A percentile compares a stretch with the other conserved stretches of the same genome.
These are phyloP conservation scores for Dunckerocampus dactyliophorus DNA, from an alignment of 2,113 vertebrate species.

Conservation along the genomic window DNA sequence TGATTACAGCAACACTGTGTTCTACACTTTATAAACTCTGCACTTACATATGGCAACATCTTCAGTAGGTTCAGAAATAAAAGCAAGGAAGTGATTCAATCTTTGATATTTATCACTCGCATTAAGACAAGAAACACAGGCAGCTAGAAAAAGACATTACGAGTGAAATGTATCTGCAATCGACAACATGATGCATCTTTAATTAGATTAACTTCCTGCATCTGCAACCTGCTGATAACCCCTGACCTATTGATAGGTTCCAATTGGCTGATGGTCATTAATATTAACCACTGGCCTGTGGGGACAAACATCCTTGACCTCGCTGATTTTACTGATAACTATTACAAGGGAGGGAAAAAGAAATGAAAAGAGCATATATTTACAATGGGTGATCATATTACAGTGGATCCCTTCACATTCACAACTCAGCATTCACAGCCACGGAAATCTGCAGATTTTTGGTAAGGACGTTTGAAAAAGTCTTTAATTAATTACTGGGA, in stretches of 20 bases:
- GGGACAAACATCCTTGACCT: slow-evolving; percentile 68
- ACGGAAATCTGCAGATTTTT: too few species aligned
- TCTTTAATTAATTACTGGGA: too few species aligned
- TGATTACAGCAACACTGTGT: slow-evolving; percentile 5
- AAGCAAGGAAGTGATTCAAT: too few species aligned
- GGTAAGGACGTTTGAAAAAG: too few species aligned
- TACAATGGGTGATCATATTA: too few species aligned
- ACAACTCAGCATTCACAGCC: too few species aligned
- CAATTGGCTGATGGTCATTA: slow-evolving; percentile 60
- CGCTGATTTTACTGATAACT: slow-evolving; percentile 40
- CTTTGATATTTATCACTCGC: neutral
- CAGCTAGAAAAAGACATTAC: slow-evolving; percentile 26
- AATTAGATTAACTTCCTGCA: slow-evolving; percentile 68
- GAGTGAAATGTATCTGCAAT: slow-evolving; percentile 33
- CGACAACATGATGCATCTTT: slow-evolving; percentile 58
- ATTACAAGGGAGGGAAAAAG: slow-evolving; percentile 25
- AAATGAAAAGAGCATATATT: neutral
- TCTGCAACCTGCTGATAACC: slow-evolving; percentile 69
- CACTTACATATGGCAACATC: neutral
- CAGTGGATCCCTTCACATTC: too few species aligned
- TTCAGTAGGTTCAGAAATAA: too few species aligned
- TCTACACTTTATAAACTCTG: neutral
- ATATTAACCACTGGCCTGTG: slow-evolving; percentile 66
- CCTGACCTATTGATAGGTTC: slow-evolving; percentile 67
- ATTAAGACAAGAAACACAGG: slow-evolving; percentile 5